A percentile compares a stretch with the other conserved stretches of the same genome.
phyloP scores from a whole-genome alignment of 2,888 invertebrate genomes.

The Diplolepis rosae region DNA sequence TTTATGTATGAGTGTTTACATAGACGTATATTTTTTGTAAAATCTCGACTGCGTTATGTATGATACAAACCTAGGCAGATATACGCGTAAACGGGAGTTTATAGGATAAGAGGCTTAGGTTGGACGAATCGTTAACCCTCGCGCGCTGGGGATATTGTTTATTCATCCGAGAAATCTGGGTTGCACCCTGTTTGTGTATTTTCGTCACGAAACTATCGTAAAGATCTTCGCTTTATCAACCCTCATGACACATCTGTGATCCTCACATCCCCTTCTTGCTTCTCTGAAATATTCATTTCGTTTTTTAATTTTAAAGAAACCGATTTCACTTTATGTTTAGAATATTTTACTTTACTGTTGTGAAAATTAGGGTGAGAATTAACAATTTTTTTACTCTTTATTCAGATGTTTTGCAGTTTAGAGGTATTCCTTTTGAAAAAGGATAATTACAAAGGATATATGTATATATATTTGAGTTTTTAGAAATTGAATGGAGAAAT shows the following conservation, averaged over 20 bases:
- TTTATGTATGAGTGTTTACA: slow-evolving; percentile 1
- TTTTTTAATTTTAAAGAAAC: too few relatives aligned
- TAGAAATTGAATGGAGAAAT: too few relatives aligned
- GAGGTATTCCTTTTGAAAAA: too few relatives aligned
- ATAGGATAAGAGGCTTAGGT: slow-evolving; percentile 14
- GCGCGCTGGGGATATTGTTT: slow-evolving; percentile 21
- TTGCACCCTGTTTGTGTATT: slow-evolving; percentile 18
- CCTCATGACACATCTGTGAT: not conserved
- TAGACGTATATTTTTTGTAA: not conserved
- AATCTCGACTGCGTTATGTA: slow-evolving; percentile 2
- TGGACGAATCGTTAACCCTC: slow-evolving; percentile 23
- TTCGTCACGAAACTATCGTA: slow-evolving; percentile 3
- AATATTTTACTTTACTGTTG: too few relatives aligned
- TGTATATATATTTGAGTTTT: too few relatives aligned
- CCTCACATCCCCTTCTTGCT: not conserved
- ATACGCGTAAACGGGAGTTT: slow-evolving; percentile 18
- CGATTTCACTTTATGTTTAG: too few relatives aligned
- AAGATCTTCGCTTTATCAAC: slow-evolving; percentile 1
- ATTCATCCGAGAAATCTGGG: slow-evolving; percentile 13
- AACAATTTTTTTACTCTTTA: too few relatives aligned
- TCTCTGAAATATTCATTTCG: not conserved
- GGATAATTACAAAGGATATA: too few relatives aligned
- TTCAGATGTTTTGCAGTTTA: too few relatives aligned
- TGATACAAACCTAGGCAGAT: not conserved
- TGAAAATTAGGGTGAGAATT: too few relatives aligned